Percentiles rank a stretch among this genome's conserved stretches.
phyloP scores from a whole-genome alignment of 1,140 invertebrate genomes.

The Caenorhabditis briggsae region DNA sequence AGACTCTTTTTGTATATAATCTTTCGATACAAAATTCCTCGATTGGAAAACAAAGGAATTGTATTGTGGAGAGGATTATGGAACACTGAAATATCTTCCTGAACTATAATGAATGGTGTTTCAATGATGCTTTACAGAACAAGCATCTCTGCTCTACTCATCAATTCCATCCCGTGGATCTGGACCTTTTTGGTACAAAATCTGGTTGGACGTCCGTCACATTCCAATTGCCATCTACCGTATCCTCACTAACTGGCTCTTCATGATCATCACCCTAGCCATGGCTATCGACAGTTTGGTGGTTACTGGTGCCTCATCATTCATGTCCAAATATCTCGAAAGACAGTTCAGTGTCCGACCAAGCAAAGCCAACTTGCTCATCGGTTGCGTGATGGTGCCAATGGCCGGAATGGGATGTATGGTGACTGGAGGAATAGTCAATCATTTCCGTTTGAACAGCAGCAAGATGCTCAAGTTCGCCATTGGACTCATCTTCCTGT shows the following conservation, averaged over 20 bases:
- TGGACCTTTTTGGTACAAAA: constrained; percentile 76
- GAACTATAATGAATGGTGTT: constrained; percentile 1
- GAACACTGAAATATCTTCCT: constrained; percentile 5
- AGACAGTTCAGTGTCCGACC: constrained; percentile 77
- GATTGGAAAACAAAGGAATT: not conserved
- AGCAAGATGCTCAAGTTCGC: constrained; percentile 76
- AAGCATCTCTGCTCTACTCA: constrained; percentile 56
- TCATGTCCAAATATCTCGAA: constrained; percentile 78
- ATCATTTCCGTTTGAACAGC: constrained; percentile 75
- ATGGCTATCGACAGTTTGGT: constrained; percentile 78
- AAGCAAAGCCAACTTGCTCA: constrained; percentile 76
- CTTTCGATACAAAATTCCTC: constrained; percentile 1
- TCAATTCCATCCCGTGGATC: constrained; percentile 48
- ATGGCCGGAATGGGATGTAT: constrained; percentile 77
- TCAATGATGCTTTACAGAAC: constrained; percentile 45
- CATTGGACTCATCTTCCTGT: constrained; percentile 72
- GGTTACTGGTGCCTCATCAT: constrained; percentile 77
- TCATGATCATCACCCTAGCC: constrained; percentile 77
- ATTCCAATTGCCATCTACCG: constrained; percentile 77
- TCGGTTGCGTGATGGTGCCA: constrained; percentile 65
- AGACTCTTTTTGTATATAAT: not conserved
- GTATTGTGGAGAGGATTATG: not conserved
- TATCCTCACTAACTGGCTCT: constrained; percentile 72
- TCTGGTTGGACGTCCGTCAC: constrained; percentile 77
- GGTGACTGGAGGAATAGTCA: constrained; percentile 75